phyloP scores from a whole-genome alignment of 37 sponge, comb jelly and placozoan genomes.

The Tethya wilhelma region DNA sequence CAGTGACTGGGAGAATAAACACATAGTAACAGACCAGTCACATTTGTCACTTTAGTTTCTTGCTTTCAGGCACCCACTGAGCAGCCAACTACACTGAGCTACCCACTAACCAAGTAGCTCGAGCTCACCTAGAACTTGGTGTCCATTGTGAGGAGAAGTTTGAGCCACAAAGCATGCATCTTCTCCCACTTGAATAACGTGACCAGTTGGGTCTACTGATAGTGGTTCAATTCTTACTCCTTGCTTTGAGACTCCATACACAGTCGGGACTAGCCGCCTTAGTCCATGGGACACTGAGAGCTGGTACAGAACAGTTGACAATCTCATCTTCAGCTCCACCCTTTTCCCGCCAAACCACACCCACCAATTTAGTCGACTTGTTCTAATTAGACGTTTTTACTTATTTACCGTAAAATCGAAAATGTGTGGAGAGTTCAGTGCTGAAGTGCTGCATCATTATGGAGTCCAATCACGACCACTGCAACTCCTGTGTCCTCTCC shows the following conservation, averaged over 20 bases:
- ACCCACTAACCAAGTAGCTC: no score
- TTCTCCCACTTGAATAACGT: no score
- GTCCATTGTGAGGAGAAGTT: not conserved
- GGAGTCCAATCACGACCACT: conserved; percentile 14
- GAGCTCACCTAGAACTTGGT: not conserved
- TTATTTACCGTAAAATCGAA: not conserved
- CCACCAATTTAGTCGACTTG: not conserved
- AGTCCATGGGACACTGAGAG: not conserved
- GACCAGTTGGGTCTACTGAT: no score
- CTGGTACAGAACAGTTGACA: not conserved
- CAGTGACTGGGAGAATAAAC: no score
- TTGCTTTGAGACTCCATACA: conserved; percentile 13
- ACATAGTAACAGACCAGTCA: no score
- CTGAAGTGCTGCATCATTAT: no score
- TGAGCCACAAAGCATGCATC: conserved; percentile 8
- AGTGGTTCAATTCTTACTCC: conserved; percentile 4
- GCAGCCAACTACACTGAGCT: no score
- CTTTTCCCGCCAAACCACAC: not conserved
- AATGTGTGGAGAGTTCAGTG: not conserved
- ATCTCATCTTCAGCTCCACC: no score
- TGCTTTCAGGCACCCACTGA: no score
- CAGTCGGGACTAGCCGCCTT: conserved; percentile 13
- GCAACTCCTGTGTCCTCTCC: conserved; percentile 1
- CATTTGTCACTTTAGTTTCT: no score
- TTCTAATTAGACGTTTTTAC: not conserved